A percentile compares a stretch with the other conserved stretches of the same genome.
Evolutionary conservation across 2,113 vertebrate genomes (phyloP).

Genomic region (Heliornis fulica): DNA sequence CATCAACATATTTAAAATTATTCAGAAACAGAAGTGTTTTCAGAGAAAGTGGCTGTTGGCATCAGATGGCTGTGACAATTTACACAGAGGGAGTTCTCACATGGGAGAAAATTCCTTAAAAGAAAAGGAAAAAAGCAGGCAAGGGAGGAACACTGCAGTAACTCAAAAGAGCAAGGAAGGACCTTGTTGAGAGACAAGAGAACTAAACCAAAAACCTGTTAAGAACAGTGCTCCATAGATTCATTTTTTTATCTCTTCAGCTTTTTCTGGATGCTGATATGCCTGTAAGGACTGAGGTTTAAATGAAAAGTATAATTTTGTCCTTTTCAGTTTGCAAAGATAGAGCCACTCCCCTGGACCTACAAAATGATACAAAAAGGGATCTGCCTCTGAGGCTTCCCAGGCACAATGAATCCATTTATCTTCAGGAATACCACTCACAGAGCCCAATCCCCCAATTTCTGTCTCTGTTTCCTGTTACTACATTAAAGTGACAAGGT

Average conservation of each 20-base stretch:
- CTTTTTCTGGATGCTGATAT: not conserved
- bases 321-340: not conserved
- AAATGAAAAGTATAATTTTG: not conserved
- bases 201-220: not conserved
- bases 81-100: not conserved
- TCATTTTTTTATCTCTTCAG: not conserved
- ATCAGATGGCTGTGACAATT: not conserved
- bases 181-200: not conserved
- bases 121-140: not conserved
- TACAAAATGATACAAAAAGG: not conserved
- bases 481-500: not conserved
- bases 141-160: not conserved
- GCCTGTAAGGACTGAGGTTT: not conserved
- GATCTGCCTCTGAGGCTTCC: not conserved
- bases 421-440: not conserved
- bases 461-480: not conserved
- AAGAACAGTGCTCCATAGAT: not conserved
- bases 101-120: not conserved
- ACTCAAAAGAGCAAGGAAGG: not conserved
- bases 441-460: not conserved
- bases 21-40: not conserved
- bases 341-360: not conserved
- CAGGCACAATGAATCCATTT: not conserved
- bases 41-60: not conserved
- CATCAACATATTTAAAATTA: not conserved